phyloP scores from a whole-genome alignment of 2,888 invertebrate species.

The Keiferia lycopersicella region DNA sequence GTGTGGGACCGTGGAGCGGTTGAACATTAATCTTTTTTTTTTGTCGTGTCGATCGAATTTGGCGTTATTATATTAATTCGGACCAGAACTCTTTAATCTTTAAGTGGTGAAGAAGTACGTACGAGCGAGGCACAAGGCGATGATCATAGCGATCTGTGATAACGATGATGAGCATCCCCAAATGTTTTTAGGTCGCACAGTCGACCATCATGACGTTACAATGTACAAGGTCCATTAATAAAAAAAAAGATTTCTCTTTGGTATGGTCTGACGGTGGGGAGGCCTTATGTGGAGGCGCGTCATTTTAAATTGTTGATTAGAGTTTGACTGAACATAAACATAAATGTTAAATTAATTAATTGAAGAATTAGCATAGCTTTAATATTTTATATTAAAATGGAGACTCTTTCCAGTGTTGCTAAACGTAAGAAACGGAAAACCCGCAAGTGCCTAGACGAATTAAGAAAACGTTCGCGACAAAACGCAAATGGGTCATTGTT shows the following conservation, averaged over 20 bases:
- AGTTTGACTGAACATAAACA: not conserved
- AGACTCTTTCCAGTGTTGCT: constrained; percentile 39
- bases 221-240: not conserved
- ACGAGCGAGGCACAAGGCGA: too few relatives aligned
- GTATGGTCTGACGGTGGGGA: too few relatives aligned
- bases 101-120: too few relatives aligned
- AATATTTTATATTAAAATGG: constrained; percentile 40
- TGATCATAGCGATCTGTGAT: too few relatives aligned
- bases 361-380: not conserved
- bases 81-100: too few relatives aligned
- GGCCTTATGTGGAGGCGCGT: not conserved
- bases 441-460: constrained; percentile 62
- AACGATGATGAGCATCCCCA: too few relatives aligned
- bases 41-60: too few relatives aligned
- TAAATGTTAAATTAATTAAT: not conserved
- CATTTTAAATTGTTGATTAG: constrained; percentile 8
- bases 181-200: too few relatives aligned
- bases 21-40: too few relatives aligned
- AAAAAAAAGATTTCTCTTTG: not conserved
- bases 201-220: not conserved
- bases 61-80: too few relatives aligned
- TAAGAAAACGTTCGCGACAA: constrained; percentile 55
- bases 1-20: too few relatives aligned
- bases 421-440: constrained; percentile 66
- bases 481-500: constrained; percentile 25